phyloP scores from a whole-genome alignment of 2,888 invertebrate genomes.

The Cotesia congregata region DNA sequence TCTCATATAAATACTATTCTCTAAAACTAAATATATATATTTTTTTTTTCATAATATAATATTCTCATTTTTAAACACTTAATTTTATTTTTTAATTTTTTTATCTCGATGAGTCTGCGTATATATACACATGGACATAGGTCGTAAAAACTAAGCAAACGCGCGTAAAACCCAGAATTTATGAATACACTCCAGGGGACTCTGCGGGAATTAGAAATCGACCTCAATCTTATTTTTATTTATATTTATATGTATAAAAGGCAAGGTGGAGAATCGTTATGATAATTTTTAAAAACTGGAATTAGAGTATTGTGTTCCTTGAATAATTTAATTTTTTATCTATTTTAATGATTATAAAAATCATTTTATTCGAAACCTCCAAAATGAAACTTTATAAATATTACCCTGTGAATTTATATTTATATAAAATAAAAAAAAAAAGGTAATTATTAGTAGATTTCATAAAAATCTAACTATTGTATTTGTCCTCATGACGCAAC shows the following conservation, averaged over 20 bases:
- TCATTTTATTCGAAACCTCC: constrained; percentile 4
- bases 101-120: constrained; percentile 26
- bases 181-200: constrained; percentile 56
- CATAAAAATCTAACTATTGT: too few species aligned
- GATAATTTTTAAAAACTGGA: constrained; percentile 60
- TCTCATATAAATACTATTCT: neutral
- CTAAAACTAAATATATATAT: neutral
- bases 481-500: too few species aligned
- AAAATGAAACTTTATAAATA: constrained; percentile 6
- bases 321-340: constrained; percentile 2
- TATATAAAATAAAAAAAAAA: too few species aligned
- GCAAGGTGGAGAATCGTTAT: constrained; percentile 51
- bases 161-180: constrained; percentile 59
- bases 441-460: too few species aligned
- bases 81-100: neutral
- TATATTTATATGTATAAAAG: neutral
- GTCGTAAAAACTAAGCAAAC: constrained; percentile 60
- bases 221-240: constrained; percentile 55
- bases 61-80: constrained; percentile 13
- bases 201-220: constrained; percentile 62
- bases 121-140: constrained; percentile 46
- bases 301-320: constrained; percentile 55
- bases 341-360: constrained; percentile 3
- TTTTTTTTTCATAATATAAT: constrained; percentile 35
- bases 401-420: neutral